These are phyloP conservation scores for Drosophila ohnishii DNA, from an alignment of 1,140 invertebrate genomes.

Conservation along the genomic window DNA sequence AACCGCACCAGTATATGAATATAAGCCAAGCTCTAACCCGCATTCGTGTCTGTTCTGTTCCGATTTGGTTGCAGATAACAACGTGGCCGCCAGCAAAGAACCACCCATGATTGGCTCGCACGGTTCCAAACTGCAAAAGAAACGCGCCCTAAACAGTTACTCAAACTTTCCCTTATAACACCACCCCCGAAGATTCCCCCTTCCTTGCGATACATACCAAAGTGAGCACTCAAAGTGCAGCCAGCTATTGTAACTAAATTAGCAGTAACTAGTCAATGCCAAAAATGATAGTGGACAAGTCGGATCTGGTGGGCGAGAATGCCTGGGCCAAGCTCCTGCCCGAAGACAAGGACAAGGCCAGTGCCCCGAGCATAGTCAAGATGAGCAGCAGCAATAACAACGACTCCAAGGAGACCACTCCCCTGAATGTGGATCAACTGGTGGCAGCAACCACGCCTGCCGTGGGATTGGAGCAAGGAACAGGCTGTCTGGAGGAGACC, in stretches of 20 bases:
- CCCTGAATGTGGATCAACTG: slow-evolving; percentile 56
- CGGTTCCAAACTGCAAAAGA: slow-evolving; percentile 40
- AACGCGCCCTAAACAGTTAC: slow-evolving; percentile 53
- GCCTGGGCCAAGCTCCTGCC: slow-evolving; percentile 78
- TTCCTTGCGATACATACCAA: slow-evolving; percentile 53
- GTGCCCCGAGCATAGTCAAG: slow-evolving; percentile 60
- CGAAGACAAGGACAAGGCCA: slow-evolving; percentile 59
- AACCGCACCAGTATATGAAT: not conserved
- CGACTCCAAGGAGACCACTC: slow-evolving; percentile 42
- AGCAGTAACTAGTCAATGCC: slow-evolving; percentile 69
- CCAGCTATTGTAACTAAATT: slow-evolving; percentile 33
- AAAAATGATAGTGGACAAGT: slow-evolving; percentile 81
- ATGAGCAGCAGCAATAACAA: slow-evolving; percentile 46
- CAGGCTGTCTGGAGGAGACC: slow-evolving; percentile 24
- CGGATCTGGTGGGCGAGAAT: slow-evolving; percentile 64
- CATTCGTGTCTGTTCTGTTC: slow-evolving; percentile 34
- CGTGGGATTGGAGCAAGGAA: slow-evolving; percentile 1
- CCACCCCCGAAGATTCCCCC: slow-evolving; percentile 20
- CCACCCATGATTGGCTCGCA: slow-evolving; percentile 61
- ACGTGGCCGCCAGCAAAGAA: slow-evolving; percentile 38
- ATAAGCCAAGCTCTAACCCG: slow-evolving; percentile 23
- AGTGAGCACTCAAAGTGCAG: slow-evolving; percentile 36
- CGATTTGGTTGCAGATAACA: slow-evolving; percentile 51
- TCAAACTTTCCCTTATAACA: slow-evolving; percentile 75
- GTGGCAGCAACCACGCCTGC: slow-evolving; percentile 19